Base-by-base conservation (phyloP, 2,113 vertebrate genomes). In the Semnornis frantzii region DNA sequence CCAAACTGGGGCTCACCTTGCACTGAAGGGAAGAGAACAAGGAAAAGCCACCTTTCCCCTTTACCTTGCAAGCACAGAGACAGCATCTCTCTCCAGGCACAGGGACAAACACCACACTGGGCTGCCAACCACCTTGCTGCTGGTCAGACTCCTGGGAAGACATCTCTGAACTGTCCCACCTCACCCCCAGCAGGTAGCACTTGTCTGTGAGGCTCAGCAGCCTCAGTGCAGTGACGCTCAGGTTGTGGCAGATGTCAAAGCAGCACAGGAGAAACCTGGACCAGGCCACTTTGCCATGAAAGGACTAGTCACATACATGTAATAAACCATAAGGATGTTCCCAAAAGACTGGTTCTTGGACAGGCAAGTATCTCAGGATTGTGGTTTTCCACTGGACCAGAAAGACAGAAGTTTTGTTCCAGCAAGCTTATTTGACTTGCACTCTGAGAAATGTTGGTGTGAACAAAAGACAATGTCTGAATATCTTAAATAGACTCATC, bases 1-100 rank as follows among this genome's bases (percentile, higher is more conserved):
- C 75, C 82, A 82, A 95, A 94, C 42, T 85, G 87, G 31, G 66
- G 44, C 39, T 90, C 82, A 78, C 93, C 91, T 91, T 92, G 85
- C 3, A 1, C 54, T 12, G 23, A 3, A 54, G 52, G 71, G 82
- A 68, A 58, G 46, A 77, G 33, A 75, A 33, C 0, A 2, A 59
- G 34, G 60, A 73, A n/a, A 8, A 74, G 33, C 13, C 57, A 64
- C 54, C 13, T 52, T 75, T 81, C 19, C 14, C 14, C 17, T 75
- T 58, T 69, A 75, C 30, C 34, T 85, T 58, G 27, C 50, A 79
- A 78, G 85, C 2, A 7, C 21, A 25, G 12, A 78, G 44, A 55
- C 10, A 30, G 14, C 9, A 21, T 50, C 14, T 39, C 28, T 58
- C 27, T 63, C 48, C 58, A 16, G 18, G 44, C 33, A 30, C 48